Conservation (phyloP, 2,888 invertebrate genomes). For the Acanthopleura granulata region DNA sequence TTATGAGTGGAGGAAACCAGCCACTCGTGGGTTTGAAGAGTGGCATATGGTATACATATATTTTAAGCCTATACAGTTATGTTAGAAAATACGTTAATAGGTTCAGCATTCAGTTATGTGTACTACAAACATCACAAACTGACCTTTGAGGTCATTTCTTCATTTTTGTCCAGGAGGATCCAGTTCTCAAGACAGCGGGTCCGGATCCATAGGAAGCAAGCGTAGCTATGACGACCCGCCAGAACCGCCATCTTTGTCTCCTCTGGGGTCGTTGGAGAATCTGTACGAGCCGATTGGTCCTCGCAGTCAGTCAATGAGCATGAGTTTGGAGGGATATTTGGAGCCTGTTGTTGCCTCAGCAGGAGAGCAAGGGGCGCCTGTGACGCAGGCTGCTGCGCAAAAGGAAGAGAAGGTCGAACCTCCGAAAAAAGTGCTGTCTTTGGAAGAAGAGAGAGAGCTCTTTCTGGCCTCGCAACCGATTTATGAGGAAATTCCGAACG, state of each 20-base stretch:
- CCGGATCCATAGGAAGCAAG: conserved; percentile 32
- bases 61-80: too few species aligned
- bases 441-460: conserved; percentile 40
- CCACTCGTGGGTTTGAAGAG: too few species aligned
- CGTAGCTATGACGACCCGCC: conserved; percentile 35
- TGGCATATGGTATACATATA: too few species aligned
- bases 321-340: conserved; percentile 48
- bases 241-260: conserved; percentile 48
- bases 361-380: conserved; percentile 13
- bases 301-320: background rate
- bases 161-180: conserved; percentile 39
- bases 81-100: too few species aligned
- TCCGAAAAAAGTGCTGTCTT: background rate
- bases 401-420: conserved; percentile 21
- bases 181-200: conserved; percentile 32
- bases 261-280: conserved; percentile 58
- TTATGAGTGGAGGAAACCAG: too few species aligned
- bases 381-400: conserved; percentile 24
- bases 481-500: conserved; percentile 59
- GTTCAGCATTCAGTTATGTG: too few species aligned
- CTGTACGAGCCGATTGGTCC: conserved; percentile 54
- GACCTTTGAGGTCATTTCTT: too few species aligned
- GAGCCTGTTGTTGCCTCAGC: conserved; percentile 46
- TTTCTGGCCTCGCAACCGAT: conserved; percentile 58
- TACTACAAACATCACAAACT: too few species aligned